These are phyloP conservation scores for Bagarius yarrelli DNA, from an alignment of 2,113 vertebrate genomes.

Conservation along the genomic window DNA sequence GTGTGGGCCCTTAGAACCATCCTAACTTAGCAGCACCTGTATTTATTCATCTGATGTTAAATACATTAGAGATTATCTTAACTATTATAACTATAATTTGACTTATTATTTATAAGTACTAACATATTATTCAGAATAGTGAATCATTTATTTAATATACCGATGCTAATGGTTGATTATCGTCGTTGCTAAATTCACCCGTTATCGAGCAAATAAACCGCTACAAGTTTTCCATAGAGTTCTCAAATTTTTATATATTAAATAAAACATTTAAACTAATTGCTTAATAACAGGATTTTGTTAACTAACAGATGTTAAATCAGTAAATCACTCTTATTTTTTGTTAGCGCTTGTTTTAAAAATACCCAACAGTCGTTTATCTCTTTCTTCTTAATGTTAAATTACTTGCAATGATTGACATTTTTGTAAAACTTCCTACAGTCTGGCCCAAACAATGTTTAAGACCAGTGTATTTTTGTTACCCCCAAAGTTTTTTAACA, in stretches of 20 bases:
- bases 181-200: not conserved
- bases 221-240: not conserved
- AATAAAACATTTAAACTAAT: not conserved
- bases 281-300: not conserved
- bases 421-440: not conserved
- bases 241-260: too few relatives aligned
- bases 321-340: not conserved
- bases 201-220: not conserved
- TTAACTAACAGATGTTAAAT: not conserved
- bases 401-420: conserved; percentile 1
- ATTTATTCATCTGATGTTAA: not conserved
- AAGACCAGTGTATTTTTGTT: conserved; percentile 11
- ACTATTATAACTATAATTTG: not conserved
- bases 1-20: too few relatives aligned
- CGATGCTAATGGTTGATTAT: not conserved
- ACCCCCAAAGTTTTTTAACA: conserved; percentile 31
- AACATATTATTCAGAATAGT: not conserved
- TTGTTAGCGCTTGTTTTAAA: not conserved
- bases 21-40: too few relatives aligned
- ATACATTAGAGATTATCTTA: not conserved
- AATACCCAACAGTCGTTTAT: not conserved
- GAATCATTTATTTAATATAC: too few relatives aligned
- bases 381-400: not conserved
- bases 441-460: conserved; percentile 12
- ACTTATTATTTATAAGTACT: not conserved